phyloP scores from a whole-genome alignment of 2,113 vertebrate species.

The Brachyhypopomus gauderio region DNA sequence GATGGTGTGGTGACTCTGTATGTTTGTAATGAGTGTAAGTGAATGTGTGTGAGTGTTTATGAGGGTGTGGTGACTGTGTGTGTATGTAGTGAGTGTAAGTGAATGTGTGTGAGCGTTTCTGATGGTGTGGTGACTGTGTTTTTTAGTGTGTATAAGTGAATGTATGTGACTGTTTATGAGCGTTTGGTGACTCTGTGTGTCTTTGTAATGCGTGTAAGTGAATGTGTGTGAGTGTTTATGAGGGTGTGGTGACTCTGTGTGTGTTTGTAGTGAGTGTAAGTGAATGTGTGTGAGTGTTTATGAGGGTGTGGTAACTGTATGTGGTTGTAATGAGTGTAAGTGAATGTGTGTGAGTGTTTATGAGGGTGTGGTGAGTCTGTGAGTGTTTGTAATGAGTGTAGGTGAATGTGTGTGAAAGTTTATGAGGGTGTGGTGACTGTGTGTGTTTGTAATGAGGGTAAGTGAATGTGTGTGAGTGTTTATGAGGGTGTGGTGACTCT shows the following conservation, averaged over 20 bases:
- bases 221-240: background rate
- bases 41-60: background rate
- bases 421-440: background rate
- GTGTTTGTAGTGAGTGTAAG: background rate
- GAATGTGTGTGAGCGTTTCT: too few species aligned
- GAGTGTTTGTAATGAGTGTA: background rate
- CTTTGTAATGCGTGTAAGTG: slow-evolving; percentile 69
- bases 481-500: too few species aligned
- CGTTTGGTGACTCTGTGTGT: too few species aligned
- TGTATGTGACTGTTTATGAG: too few species aligned
- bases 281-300: too few species aligned
- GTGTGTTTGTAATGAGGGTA: background rate
- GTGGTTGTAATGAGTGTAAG: slow-evolving; percentile 70
- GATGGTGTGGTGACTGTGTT: background rate
- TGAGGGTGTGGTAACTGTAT: too few species aligned
- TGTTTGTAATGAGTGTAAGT: slow-evolving; percentile 71
- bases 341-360: background rate
- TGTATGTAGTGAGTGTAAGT: background rate
- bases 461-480: too few species aligned
- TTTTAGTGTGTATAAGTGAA: background rate
- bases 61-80: background rate
- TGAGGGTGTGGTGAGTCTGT: background rate
- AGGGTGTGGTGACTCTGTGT: background rate
- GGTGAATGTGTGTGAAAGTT: background rate
- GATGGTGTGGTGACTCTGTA: background rate